Conservation (phyloP, 2,888 invertebrate genomes). For the Melanargia galathea region DNA sequence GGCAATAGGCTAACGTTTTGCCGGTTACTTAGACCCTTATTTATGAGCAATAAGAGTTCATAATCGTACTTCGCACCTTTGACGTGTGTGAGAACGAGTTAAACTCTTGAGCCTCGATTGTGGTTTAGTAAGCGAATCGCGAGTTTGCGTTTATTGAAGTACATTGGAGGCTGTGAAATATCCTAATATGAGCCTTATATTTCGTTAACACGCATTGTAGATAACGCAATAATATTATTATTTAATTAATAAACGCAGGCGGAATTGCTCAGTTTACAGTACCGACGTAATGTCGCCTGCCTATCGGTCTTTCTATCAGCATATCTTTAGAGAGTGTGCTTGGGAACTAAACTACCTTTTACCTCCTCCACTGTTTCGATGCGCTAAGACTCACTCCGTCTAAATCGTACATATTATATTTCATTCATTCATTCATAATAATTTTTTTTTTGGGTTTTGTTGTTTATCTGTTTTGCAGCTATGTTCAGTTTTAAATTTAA, state of each 20-base stretch:
- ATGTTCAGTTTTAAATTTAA: too few species aligned
- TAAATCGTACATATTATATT: too few species aligned
- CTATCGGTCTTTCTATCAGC: too few species aligned
- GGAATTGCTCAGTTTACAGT: too few species aligned
- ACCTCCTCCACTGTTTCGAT: too few species aligned
- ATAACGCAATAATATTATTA: constrained; percentile 26
- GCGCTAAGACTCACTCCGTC: too few species aligned
- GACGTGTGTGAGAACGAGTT: constrained; percentile 1
- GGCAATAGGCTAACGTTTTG: constrained; percentile 60
- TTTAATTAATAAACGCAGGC: neutral
- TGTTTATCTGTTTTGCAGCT: too few species aligned
- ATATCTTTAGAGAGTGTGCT: too few species aligned
- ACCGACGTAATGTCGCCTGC: too few species aligned
- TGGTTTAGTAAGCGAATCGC: neutral
- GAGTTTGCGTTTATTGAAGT: neutral
- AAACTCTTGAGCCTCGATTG: constrained; percentile 13
- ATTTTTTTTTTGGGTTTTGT: too few species aligned
- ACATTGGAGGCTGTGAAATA: constrained; percentile 4
- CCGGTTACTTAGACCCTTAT: constrained; percentile 23
- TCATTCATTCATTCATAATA: too few species aligned
- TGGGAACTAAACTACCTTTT: too few species aligned
- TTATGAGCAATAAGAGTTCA: constrained; percentile 7
- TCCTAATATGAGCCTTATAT: constrained; percentile 17
- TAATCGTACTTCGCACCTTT: constrained; percentile 15
- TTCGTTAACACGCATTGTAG: constrained; percentile 33